Evolutionary conservation across 2,113 vertebrate genomes (phyloP).

Genomic region (Micronycteris hirsuta): DNA sequence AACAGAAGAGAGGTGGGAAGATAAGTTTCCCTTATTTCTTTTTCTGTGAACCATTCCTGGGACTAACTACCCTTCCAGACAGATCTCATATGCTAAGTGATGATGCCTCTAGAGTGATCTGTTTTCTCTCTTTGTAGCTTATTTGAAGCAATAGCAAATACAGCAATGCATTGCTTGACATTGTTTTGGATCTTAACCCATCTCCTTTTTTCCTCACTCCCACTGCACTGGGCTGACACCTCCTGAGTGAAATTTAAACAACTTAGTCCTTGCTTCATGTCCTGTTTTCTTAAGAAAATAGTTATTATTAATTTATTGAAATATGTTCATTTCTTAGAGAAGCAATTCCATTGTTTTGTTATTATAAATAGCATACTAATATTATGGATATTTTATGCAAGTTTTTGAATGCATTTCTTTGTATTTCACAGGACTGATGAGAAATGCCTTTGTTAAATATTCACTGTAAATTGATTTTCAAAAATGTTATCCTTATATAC

Average conservation of each 20-base stretch:
- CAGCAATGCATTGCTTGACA: background rate
- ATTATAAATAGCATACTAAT: background rate
- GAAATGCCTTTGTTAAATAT: background rate
- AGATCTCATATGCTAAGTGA: background rate
- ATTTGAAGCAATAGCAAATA: background rate
- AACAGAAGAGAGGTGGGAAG: background rate
- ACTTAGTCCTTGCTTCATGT: background rate
- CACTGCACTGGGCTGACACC: background rate
- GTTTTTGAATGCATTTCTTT: background rate
- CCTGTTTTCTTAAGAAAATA: constrained; percentile 12
- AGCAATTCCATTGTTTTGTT: background rate
- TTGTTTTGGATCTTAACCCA: background rate
- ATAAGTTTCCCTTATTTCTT: background rate
- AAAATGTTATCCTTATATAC: background rate
- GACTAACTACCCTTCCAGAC: background rate
- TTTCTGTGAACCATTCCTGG: background rate
- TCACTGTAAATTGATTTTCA: background rate
- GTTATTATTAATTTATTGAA: background rate
- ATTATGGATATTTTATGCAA: background rate
- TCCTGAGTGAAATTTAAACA: background rate
- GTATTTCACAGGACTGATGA: background rate
- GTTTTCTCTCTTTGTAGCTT: background rate
- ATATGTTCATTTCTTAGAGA: background rate
- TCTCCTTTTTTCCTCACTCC: background rate
- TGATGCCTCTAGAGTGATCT: background rate